Base-by-base conservation (phyloP, 2,888 invertebrate species). In the Xanthia icteritia region DNA sequence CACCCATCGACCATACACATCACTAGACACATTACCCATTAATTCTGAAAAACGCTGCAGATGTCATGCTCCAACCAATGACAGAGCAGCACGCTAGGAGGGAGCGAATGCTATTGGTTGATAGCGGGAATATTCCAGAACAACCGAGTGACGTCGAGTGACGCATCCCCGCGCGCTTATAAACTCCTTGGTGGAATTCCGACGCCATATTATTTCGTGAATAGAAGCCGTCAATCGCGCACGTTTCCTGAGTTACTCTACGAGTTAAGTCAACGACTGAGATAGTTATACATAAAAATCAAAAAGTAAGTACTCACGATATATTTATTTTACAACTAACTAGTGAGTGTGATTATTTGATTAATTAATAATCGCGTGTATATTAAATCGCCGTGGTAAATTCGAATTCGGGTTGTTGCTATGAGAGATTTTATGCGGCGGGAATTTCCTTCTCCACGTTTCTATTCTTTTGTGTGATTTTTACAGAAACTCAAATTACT, bases 151-250 rank as follows among this genome's bases (percentile, higher is more conserved):
- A 95, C 94, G 94, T 94, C 92, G 82, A 76, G 83, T 90, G 91
- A 93, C 92, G 92, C 91, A 92, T 87, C 84, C 89, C 91, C 89
- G 88, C 89, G 78, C 89, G 78, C 89, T 89, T 93, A 94, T 91
- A 94, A 86, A 92, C 89, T 92, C 87, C 82, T 84, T 83, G 86
- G 88, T 85, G 70, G 85, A 88, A 86, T 85, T 82, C 82, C 87
- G 83, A 82, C 93, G 92, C 93, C 94, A 93, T 93, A 91, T 95
- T 94, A 96, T 94, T 96, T 94, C 92, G 90, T 92, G 92, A 93
- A 92, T 91, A 93, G 95, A 95, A 95, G 93, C 95, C 95, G 95
- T 94, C 95, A 94, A 95, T 96, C 96, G 96, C 94, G 96, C 96
- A 96, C 96, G 86, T 93, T 94, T 94, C 93, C 95, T 93, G 94